Conservation (phyloP, 2,797 vertebrate genomes). For the Valencia hispanica region DNA sequence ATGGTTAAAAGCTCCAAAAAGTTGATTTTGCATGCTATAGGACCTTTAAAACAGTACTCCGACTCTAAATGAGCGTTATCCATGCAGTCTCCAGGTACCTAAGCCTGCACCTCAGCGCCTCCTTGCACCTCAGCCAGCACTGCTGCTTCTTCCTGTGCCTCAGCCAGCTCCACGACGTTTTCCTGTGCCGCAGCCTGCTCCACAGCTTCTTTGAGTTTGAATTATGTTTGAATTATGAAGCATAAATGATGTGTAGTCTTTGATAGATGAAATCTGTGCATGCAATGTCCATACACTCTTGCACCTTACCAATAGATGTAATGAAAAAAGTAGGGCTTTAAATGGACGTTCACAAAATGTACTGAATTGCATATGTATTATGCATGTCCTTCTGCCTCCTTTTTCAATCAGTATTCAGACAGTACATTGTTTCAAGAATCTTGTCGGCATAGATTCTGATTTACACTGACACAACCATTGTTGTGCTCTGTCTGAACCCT, state of each 20-base stretch:
- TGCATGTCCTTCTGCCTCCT: conserved; percentile 34
- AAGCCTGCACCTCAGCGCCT: too few relatives aligned
- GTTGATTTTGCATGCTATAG: too few relatives aligned
- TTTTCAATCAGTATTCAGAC: conserved; percentile 41
- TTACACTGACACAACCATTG: conserved; percentile 35
- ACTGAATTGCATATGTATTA: conserved; percentile 31
- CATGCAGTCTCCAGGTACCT: too few relatives aligned
- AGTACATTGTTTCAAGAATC: conserved; percentile 29
- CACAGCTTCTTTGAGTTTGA: too few relatives aligned
- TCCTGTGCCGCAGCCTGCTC: too few relatives aligned
- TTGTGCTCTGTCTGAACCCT: conserved; percentile 36
- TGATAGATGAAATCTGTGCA: background rate
- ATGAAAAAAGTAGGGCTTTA: background rate
- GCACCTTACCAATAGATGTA: background rate
- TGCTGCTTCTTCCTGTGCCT: too few relatives aligned
- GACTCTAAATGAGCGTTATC: too few relatives aligned
- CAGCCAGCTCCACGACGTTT: too few relatives aligned
- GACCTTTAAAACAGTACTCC: too few relatives aligned
- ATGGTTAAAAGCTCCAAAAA: too few relatives aligned
- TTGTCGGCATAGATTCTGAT: conserved; percentile 44
- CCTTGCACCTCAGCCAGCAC: too few relatives aligned
- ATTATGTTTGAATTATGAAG: background rate
- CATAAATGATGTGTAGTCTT: background rate
- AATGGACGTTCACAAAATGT: conserved; percentile 15
- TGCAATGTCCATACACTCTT: conserved; percentile 1